Percentiles rank a stretch among this genome's conserved stretches.
These are phyloP conservation scores for Pelosia muscerda DNA, from an alignment of 2,888 invertebrate genomes.

Conservation along the genomic window DNA sequence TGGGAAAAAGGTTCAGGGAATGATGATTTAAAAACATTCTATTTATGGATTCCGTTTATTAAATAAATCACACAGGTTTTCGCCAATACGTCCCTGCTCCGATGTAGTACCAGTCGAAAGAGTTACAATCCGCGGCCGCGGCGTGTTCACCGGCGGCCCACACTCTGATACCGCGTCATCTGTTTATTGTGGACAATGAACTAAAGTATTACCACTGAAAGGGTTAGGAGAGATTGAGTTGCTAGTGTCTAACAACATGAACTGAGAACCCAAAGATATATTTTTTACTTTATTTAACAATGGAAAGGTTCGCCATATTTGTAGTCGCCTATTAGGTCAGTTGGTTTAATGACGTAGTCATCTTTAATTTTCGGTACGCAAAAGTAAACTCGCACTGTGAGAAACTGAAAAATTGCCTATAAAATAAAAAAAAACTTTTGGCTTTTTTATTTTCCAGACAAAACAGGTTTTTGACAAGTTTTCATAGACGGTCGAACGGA, in stretches of 20 bases:
- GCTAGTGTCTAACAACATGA: neutral
- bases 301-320: neutral
- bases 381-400: no score
- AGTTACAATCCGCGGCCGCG: constrained; percentile 77
- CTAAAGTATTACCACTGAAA: constrained; percentile 41
- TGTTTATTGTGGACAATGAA: constrained; percentile 75
- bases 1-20: no score
- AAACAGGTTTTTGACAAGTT: no score
- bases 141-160: constrained; percentile 80
- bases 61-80: neutral
- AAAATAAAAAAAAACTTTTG: no score
- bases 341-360: no score
- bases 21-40: neutral
- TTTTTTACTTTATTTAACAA: neutral
- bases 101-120: constrained; percentile 65
- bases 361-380: neutral
- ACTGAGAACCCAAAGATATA: neutral
- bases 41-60: neutral
- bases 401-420: no score
- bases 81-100: constrained; percentile 59
- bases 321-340: no score
- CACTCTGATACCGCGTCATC: constrained; percentile 81
- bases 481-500: neutral
- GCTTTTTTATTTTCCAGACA: no score
- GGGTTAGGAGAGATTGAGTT: constrained; percentile 24